Evolutionary conservation across 2,888 invertebrate genomes (phyloP), one percentile per base, ranked within the genome.

Genomic region (Coecobrya sp.): DNA sequence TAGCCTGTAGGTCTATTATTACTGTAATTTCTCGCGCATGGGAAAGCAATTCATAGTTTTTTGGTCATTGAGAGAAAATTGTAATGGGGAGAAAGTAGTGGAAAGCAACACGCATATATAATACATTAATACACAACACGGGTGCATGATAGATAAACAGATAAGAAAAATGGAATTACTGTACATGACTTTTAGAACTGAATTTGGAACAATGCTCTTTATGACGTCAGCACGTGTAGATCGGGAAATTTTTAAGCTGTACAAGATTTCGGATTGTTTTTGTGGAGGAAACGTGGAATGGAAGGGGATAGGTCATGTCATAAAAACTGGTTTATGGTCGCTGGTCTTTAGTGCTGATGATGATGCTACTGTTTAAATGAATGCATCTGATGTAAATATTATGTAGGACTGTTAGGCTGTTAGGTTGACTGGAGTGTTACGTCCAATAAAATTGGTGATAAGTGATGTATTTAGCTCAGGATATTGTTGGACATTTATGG

Each of bases 271-370:
- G n/a, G n/a, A n/a, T n/a, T n/a, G n/a, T n/a, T n/a, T n/a, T n/a
- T n/a, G n/a, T n/a, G n/a, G n/a, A n/a, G n/a, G n/a, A n/a, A n/a
- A n/a, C n/a, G n/a, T n/a, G 36, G 16, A 36, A n/a, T n/a, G 68
- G 65, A 65, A 25, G 25, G 65, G 65, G 65, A 65, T 65, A 65
- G 65, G 65, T 65, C 65, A 27, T 65, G 65, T 65, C 65, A 65
- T 65, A 65, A 65, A 65, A 27, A 25, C 10, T 27, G 65, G 27
- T 65, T 65, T 65, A 27, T n/a, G n/a, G 59, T n/a, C 19, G 59
- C 59, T n/a, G 59, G 59, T 59, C 1, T 59, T 59, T 19, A n/a
- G n/a, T n/a, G 5, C 8, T 59, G 59, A 19, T 19, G 22, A 5
- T 55, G 55, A 16, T 55, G 16, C 11, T 3, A 55, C 22, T 59